Evolutionary conservation across 2,888 invertebrate species (phyloP), one percentile per base, ranked within the genome.

Genomic region (Apamea crenata): DNA sequence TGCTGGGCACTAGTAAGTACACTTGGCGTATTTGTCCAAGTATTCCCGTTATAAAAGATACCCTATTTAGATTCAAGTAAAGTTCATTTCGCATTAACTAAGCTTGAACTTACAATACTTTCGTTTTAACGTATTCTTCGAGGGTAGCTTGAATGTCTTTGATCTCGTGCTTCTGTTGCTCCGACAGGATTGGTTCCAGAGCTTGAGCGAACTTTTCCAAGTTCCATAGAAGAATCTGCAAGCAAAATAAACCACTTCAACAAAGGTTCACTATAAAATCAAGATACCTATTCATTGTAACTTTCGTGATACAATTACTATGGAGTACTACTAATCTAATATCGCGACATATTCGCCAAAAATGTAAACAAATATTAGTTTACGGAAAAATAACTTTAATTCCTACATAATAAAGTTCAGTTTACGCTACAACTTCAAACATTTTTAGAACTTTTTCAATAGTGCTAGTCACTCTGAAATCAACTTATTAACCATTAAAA

Each of bases 201-300:
- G 97, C 97, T 90, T 97, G 96, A 0, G 97, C 97, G 68, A 98
- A 94, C 87, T 97, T 97, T 72, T 93, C 93, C 88, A 98, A 93
- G 90, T 98, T 98, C 97, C 98, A 98, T 47, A 96, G 53, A 8
- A 97, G 91, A 89, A 96, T 94, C 96, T 97, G 84, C 0, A 89
- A 36, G 65, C 25, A 36, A 65, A 65, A 65, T 14, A 25, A 36
- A 36, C 36, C 36, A 65, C 25, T 36, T 65, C 65, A 65, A 36
- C 36, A 36, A 12, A 25, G 21, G 25, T 36, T 65, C 36, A 25
- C 36, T 25, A 36, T 65, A 10, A 65, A 21, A 36, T 10, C 29
- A 63, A 29, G 61, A 10, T 32, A 63, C 18, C 6, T n/a, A 29
- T n/a, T 16, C 29, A 61, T 61, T 29, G 29, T 29, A 18, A 61